phyloP scores from a whole-genome alignment of 1,140 invertebrate species.

The Hestina assimilis region DNA sequence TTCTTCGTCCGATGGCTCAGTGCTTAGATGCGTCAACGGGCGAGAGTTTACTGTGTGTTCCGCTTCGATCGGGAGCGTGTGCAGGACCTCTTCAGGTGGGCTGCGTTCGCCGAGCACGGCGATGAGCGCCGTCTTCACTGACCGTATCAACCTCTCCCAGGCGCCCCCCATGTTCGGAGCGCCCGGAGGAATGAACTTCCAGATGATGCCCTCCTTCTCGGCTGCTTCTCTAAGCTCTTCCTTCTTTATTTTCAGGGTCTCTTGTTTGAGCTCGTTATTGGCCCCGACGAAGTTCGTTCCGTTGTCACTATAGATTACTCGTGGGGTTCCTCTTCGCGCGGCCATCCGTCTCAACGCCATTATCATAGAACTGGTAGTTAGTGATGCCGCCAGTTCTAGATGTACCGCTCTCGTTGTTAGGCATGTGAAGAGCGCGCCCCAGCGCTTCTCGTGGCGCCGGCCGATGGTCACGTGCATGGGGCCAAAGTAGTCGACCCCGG shows the following conservation, averaged over 20 bases:
- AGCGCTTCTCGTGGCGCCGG: no score
- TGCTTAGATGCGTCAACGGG: conserved; percentile 20
- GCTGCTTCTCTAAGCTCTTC: conserved; percentile 3
- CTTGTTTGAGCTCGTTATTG: not conserved
- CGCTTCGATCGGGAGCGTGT: conserved; percentile 25
- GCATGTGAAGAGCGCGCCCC: no score
- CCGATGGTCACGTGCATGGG: no score
- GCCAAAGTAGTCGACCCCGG: no score
- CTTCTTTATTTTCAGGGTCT: conserved; percentile 15
- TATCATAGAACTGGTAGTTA: not conserved
- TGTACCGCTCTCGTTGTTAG: no score
- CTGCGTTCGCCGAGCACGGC: conserved; percentile 12
- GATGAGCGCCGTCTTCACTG: conserved; percentile 31
- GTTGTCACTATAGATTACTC: not conserved
- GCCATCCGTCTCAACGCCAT: conserved; percentile 1
- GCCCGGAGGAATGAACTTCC: conserved; percentile 37
- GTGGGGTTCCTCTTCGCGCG: not conserved
- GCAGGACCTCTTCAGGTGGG: conserved; percentile 30
- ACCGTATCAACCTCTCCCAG: conserved; percentile 37
- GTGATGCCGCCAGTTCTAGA: not conserved
- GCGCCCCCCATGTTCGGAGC: conserved; percentile 37
- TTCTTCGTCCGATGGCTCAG: conserved; percentile 25
- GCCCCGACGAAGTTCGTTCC: conserved; percentile 6
- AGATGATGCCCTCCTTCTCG: conserved; percentile 3
- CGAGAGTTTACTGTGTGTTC: conserved; percentile 27